Evolutionary conservation across 2,797 vertebrate genomes (phyloP), one percentile per base, ranked within the genome.

Genomic region (Halcyon chelicuti): DNA sequence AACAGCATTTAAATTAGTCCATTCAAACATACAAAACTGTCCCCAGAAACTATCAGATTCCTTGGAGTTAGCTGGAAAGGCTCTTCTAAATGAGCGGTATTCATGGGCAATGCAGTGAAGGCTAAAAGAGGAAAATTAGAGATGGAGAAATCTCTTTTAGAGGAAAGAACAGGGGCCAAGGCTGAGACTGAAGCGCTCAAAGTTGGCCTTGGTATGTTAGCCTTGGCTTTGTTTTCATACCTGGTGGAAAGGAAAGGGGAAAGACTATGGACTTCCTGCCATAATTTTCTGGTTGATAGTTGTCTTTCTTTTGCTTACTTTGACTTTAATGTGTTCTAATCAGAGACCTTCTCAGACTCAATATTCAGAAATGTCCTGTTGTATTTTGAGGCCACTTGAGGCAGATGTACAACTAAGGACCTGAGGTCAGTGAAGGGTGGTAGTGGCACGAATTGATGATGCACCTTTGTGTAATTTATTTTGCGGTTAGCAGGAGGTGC

Each of bases 381-480:
- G 3, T 33, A 18, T 67, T 93, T 72, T 58, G 51, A 35, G 57
- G 29, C 20, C 8, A 8, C 33, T 20, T 17, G 54, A 87, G 47
- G 40, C 58, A 52, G 70, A 40, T 4, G 15, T 8, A 18, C 42
- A 39, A 0, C 4, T 7, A 23, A n/a, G 22, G 18, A 16, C 46
- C 15, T 0, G 2, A 65, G 44, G 51, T 3, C 18, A 14, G 25
- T 22, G 46, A 10, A 63, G 29, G 8, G 5, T 5, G 7, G 4
- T 14, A 15, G 20, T 2, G 6, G 1, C 15, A 29, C 3, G 3
- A 92, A 3, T 19, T 5, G 47, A 1, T 42, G 63, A 9, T 52
- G 57, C 33, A 37, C 23, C 28, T 74, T 67, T 15, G 4, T 8
- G 9, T 20, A 15, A 15, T 51, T 65, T 22, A 52, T 65, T 58